Base-by-base conservation (phyloP, 2,888 invertebrate species). In the Agrotis puta region DNA sequence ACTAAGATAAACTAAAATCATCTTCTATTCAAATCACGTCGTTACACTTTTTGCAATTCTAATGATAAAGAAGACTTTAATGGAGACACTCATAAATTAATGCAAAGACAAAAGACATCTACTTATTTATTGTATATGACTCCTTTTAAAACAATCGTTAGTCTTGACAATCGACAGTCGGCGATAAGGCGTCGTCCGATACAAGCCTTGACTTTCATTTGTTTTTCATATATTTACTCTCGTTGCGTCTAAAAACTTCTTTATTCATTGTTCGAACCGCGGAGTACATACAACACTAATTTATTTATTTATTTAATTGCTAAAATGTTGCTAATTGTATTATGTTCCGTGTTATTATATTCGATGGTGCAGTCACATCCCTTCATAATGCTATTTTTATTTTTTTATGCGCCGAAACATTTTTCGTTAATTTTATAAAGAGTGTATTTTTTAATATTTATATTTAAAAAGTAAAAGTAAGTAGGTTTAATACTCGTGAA, bases 381-480 rank as follows among this genome's bases (percentile, higher is more conserved):
- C 0, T 85, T 78, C 18, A 77, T 91, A 64, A 56, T 79, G 13
- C 72, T 90, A 6, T 88, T 87, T 51, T 74, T 89, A 64, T 88
- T 88, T 65, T 88, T 85, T 51, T 90, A 83, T 64, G 83, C 87
- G 56, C 87, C 84, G 27, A 88, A 86, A 79, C 87, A 79, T 68
- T 84, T 85, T 20, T 88, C 79, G 43, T 62, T 82, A 11, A 73
- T 76, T 24, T 72, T 84, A 54, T 85, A 81, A 22, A 22, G 27
- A 24, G 16, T 39, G n/a, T 22, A 18, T 5, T 62, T 18, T 3
- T 27, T n/a, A 13, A 20, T 6, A 43, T 74, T 57, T 58, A 14
- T 11, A 53, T 56, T 43, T 48, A 61, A 39, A 27, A 4, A 27
- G 27, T 53, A 1, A 53, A 24, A 9, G 7, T 22, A 27, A 20